phyloP scores from a whole-genome alignment of 2,888 invertebrate species.

The Seira ritae region DNA sequence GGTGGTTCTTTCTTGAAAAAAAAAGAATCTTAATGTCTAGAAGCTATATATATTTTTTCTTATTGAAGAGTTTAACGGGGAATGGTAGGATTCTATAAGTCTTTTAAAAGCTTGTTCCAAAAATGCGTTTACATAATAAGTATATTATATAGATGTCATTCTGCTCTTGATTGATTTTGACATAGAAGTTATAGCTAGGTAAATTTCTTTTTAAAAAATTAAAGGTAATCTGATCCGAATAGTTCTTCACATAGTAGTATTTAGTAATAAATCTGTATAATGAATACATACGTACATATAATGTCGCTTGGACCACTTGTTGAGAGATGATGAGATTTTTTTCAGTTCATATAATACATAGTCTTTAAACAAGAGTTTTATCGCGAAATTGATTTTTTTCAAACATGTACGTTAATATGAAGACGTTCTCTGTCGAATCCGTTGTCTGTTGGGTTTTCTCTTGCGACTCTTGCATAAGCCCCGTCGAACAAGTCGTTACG shows the following conservation, averaged over 20 bases:
- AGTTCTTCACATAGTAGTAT: conserved; percentile 12
- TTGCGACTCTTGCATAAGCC: conserved; percentile 4
- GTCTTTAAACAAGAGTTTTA: conserved; percentile 18
- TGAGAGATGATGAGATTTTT: conserved; percentile 59
- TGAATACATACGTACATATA: conserved; percentile 44
- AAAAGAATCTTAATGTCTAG: background rate
- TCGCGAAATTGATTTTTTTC: background rate
- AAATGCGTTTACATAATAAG: conserved; percentile 1
- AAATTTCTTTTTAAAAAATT: conserved; percentile 45
- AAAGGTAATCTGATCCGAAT: conserved; percentile 36
- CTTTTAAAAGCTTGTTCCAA: conserved; percentile 16
- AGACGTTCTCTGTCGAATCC: background rate
- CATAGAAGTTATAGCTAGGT: conserved; percentile 6
- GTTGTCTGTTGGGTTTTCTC: background rate
- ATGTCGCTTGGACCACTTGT: conserved; percentile 64
- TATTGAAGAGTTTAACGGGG: no score
- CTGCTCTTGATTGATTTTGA: conserved; percentile 4
- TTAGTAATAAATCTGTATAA: conserved; percentile 9
- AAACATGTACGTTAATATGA: background rate
- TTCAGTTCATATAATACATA: conserved; percentile 13
- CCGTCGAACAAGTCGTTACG: background rate
- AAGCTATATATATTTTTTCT: no score
- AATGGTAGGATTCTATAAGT: background rate
- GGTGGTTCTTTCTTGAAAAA: background rate
- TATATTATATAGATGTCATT: conserved; percentile 14